Base-by-base conservation (phyloP, 2,888 invertebrate species). In the Mactromeris polynyma region DNA sequence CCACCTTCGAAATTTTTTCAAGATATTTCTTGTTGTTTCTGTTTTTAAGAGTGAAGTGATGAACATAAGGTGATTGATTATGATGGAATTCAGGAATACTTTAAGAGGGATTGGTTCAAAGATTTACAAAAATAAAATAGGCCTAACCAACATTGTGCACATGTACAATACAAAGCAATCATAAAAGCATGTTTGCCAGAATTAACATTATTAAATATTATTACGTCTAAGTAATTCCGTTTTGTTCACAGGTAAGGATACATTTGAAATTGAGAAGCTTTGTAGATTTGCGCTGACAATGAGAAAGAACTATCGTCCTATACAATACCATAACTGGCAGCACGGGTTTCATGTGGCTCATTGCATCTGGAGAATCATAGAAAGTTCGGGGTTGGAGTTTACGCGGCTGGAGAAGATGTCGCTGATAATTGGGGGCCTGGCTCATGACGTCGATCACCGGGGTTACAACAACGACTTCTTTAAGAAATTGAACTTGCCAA, bases 381-480 rank as follows among this genome's bases (percentile, higher is more conserved):
- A 86, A 42, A 21, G 69, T 33, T 58, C 81, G 51, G 87, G 88
- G 14, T 80, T 84, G 17, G 31, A 89, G 17, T 93, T 95, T 79
- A 82, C 92, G 11, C 80, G 85, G n/a, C 73, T 92, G n/a, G 92
- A 94, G 82, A 89, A 92, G 86, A 93, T 94, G 91, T 94, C 93
- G 4, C 46, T 95, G 54, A 58, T 95, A 19, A 92, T 95, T 14
- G 94, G 92, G 17, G 92, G 93, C 4, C 89, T 95, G 19, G 94
- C 94, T 85, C 95, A 95, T 85, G 95, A 95, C 82, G 81, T 95
- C 9, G 95, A 95, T 83, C 95, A 95, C 87, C 88, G 95, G 0
- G 95, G 95, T 33, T 95, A 93, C 89, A 95, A 93, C 92, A 95
- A 95, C 79, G 92, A 94, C 7, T 95, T 94, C 92, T 93, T 95